These are phyloP conservation scores for Athripsodes cinereus DNA, from an alignment of 2,888 invertebrate species.

Conservation along the genomic window DNA sequence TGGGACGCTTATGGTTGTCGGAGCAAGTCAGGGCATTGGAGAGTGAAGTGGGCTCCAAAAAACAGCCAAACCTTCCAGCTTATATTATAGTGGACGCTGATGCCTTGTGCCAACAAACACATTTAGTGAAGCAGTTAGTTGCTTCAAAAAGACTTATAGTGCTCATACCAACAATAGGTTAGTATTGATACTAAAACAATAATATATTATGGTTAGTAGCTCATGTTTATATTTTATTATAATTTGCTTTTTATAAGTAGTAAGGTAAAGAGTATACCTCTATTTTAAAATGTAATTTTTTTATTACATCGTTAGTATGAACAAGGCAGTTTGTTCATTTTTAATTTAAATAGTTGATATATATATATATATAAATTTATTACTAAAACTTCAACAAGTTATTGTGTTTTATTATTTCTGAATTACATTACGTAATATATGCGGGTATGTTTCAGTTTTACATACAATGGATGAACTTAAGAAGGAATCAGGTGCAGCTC, in stretches of 20 bases:
- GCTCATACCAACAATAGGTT: slow-evolving; percentile 82
- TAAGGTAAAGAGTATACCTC: too few relatives aligned
- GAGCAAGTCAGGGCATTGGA: slow-evolving; percentile 85
- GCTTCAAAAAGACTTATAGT: slow-evolving; percentile 78
- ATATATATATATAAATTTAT: neutral
- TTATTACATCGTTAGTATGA: too few relatives aligned
- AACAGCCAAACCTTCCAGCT: slow-evolving; percentile 59
- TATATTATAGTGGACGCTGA: slow-evolving; percentile 85
- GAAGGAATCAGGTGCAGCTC: slow-evolving; percentile 73
- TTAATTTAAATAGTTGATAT: neutral
- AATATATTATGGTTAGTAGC: too few relatives aligned
- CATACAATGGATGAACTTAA: slow-evolving; percentile 85
- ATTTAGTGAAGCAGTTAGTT: slow-evolving; percentile 76
- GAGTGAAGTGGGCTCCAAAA: slow-evolving; percentile 53
- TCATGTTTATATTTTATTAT: too few relatives aligned
- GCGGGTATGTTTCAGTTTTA: slow-evolving; percentile 59
- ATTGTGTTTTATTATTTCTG: neutral
- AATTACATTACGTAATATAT: neutral
- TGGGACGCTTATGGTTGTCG: slow-evolving; percentile 85
- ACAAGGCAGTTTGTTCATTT: neutral
- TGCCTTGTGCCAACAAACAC: slow-evolving; percentile 69
- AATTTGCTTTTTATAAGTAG: too few relatives aligned
- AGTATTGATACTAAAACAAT: slow-evolving; percentile 32
- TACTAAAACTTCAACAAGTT: neutral
- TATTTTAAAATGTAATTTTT: too few relatives aligned